Evolutionary conservation across 2,888 invertebrate genomes (phyloP).

Genomic region (Chymomyza fuscimana): DNA sequence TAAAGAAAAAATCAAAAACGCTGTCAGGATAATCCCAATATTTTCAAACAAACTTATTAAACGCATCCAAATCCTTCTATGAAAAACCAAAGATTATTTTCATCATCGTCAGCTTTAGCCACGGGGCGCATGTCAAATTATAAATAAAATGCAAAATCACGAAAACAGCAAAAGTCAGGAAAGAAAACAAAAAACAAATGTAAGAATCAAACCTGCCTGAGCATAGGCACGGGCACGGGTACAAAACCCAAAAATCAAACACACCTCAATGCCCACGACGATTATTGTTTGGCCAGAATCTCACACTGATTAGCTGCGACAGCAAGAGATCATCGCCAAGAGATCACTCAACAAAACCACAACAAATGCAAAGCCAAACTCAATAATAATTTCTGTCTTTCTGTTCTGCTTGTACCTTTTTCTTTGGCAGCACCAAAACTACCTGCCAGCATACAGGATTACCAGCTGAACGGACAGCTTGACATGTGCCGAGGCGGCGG

Average conservation of each 20-base stretch:
- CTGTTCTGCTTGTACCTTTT: conserved; percentile 19
- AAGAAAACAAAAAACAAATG: conserved; percentile 27
- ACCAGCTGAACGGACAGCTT: conserved; percentile 79
- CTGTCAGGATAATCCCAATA: conserved; percentile 73
- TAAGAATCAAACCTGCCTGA: conserved; percentile 4
- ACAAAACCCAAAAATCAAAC: conserved; percentile 21
- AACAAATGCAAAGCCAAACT: conserved; percentile 41
- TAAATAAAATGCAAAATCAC: conserved; percentile 73
- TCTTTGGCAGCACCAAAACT: conserved; percentile 84
- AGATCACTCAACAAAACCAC: conserved; percentile 49
- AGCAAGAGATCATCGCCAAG: conserved; percentile 75
- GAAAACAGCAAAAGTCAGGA: conserved; percentile 64
- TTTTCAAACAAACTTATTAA: conserved; percentile 77
- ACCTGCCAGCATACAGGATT: conserved; percentile 82
- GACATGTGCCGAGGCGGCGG: conserved; percentile 75
- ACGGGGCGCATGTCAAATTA: conserved; percentile 78
- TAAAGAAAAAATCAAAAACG: conserved; percentile 58
- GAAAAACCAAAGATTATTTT: conserved; percentile 68
- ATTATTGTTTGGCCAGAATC: conserved; percentile 45
- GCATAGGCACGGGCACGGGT: conserved; percentile 16
- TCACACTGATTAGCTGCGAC: conserved; percentile 77
- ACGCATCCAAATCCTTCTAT: conserved; percentile 70
- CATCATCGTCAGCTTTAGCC: conserved; percentile 76
- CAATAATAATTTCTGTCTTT: conserved; percentile 43
- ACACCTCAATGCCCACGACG: conserved; percentile 40